These are phyloP conservation scores for Eustalomyia histrio DNA, from an alignment of 2,888 invertebrate species.

Conservation along the genomic window DNA sequence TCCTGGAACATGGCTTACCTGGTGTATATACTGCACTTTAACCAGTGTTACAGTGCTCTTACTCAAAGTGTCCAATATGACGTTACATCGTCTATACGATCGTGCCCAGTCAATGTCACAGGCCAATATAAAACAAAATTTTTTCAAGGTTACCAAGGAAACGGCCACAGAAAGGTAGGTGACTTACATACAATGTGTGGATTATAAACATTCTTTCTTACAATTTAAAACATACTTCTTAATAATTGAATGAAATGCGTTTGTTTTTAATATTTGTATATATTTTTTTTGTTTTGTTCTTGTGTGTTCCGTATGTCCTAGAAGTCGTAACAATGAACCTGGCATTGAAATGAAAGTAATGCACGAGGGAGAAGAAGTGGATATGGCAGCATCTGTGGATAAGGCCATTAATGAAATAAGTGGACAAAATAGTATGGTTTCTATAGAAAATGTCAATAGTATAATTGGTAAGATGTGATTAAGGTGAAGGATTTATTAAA, in stretches of 20 bases:
- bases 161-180: conserved; percentile 69
- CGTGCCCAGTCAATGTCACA: conserved; percentile 88
- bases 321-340: conserved; percentile 85
- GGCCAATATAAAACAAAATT: conserved; percentile 81
- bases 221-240: too few species aligned
- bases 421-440: conserved; percentile 79
- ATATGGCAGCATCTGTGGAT: conserved; percentile 82
- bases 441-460: conserved; percentile 82
- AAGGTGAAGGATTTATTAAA: too few species aligned
- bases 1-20: conserved; percentile 89
- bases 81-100: conserved; percentile 95
- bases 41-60: conserved; percentile 89
- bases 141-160: conserved; percentile 80
- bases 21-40: conserved; percentile 91
- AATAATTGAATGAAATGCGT: conserved; percentile 43
- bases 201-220: neutral
- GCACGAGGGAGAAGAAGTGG: conserved; percentile 79
- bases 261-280: conserved; percentile 14
- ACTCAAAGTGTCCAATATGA: conserved; percentile 93
- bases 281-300: neutral
- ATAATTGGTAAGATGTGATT: conserved; percentile 82
- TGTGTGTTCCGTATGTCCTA: conserved; percentile 4
- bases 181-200: conserved; percentile 52
- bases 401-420: conserved; percentile 80
- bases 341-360: conserved; percentile 91